These are phyloP conservation scores for Zenarchopterus dispar DNA, from an alignment of 2,797 vertebrate genomes.

Conservation along the genomic window DNA sequence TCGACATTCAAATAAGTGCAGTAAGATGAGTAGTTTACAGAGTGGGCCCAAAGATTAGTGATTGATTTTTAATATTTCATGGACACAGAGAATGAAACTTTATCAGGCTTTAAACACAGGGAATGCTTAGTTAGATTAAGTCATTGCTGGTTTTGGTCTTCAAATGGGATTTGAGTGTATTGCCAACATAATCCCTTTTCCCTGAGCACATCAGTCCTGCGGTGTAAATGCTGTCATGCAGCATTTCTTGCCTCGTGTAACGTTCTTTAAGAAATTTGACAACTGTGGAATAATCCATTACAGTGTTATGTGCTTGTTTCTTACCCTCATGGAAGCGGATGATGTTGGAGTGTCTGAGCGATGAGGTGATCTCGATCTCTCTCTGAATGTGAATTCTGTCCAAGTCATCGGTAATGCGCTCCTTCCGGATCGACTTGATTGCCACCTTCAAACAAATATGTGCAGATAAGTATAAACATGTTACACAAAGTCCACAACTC, in stretches of 20 bases:
- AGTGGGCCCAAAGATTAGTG: no score
- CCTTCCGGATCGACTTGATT: slow-evolving; percentile 86
- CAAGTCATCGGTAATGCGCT: slow-evolving; percentile 79
- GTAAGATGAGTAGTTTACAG: no score
- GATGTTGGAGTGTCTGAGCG: slow-evolving; percentile 81
- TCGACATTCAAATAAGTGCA: no score
- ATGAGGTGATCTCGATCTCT: slow-evolving; percentile 86
- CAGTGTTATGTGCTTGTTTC: background rate
- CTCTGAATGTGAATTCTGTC: slow-evolving; percentile 85
- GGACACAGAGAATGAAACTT: no score
- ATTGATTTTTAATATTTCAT: no score
- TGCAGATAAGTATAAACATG: background rate
- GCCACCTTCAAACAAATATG: slow-evolving; percentile 75
- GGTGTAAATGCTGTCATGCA: background rate
- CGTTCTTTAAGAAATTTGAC: no score
- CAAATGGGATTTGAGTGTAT: background rate
- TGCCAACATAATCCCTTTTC: slow-evolving; percentile 3
- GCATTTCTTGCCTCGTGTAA: no score
- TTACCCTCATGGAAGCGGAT: slow-evolving; percentile 84
- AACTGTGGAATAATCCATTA: no score
- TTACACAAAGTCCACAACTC: background rate
- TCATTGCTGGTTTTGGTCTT: no score
- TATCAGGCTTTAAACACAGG: no score
- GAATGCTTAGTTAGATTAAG: no score
- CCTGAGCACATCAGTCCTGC: background rate